Base-by-base conservation (phyloP, 1,140 invertebrate genomes). In the Drosophila repleta region DNA sequence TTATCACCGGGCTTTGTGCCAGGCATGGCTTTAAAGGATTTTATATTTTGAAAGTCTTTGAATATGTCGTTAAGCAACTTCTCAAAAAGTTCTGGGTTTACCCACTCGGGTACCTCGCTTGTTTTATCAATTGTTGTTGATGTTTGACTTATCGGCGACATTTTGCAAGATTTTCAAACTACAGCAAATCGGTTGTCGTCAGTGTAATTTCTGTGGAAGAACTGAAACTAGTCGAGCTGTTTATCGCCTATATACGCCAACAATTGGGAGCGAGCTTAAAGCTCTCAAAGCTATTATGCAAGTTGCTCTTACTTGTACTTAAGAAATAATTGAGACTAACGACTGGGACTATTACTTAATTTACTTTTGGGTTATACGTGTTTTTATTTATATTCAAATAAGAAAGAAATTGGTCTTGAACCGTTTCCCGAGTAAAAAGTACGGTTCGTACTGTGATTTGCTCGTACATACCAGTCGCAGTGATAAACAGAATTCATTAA, bases 31-130 rank as follows among this genome's bases (percentile, higher is more conserved):
- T 73, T 76, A 15, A 84, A 64, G 4, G 64, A 43, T 29, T 61
- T 84, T 0, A 78, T 83, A 20, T 55, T n/a, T 74, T 92, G 81
- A 20, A 82, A 90, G 6, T 65, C 64, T 26, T 91, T 90, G 1
- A 89, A 64, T 6, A 52, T 46, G 0, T 89, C 67, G 52, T 79
- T 91, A 0, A 94, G 66, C 18, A 92, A 62, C 52, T 90, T 90
- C 56, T 92, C 78, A 4, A 92, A 72, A 21, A 92, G 92, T 29
- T 91, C 79, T 10, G 76, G 46, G 41, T 92, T 91, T 15, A 93
- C 52, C 93, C 93, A 93, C 20, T 79, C 24, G 20, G 91, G 91
- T 24, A 61, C 3, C 21, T 17, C 13, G n/a, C 41, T 18, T 2
- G 29, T 18, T 0, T 35, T 35, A 26, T 69, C 37, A 39, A n/a